Base-by-base conservation (phyloP, 1,140 invertebrate genomes). In the Bursaphelenchus mucronatus region DNA sequence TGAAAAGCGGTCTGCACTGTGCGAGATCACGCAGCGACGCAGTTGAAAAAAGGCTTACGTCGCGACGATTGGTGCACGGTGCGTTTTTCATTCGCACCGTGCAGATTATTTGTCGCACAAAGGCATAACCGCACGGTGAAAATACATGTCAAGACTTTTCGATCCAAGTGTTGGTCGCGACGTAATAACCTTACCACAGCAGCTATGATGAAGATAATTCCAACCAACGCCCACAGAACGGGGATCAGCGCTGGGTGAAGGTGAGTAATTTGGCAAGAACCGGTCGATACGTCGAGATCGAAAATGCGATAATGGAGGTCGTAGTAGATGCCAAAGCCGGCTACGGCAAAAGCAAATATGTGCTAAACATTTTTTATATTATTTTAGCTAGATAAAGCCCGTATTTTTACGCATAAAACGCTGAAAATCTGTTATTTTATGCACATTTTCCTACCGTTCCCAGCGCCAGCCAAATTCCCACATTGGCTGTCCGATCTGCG, bases 211-310 rank as follows among this genome's bases (percentile, higher is more conserved):
- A 59, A 59, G 41, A 59, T 59, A 44, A 59, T 13, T 44, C 19
- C 57, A 7, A 59, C 45, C 44, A 59, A 3, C 13, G 45, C 30
- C 57, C 57, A 59, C 41, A 59, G 41, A 44, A 59, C 11, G 40
- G 57, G 57, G 45, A 59, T 44, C 40, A 59, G 45, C 13, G 19
- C 11, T 6, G 57, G 40, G 45, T 59, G 57, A 3, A 59, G 41
- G 57, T 59, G 57, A 59, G 45, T 59, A 39, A 59, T 44, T 30
- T 59, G 57, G 40, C 57, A 59, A 3, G 44, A 46, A 39, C 41
- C 41, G 57, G 41, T 44, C 3, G 57, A 59, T 39, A 2, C n/a
- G 3, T 39, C 41, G 11, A 59, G 13, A 19, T 44, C 40, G 41
- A 59, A 59, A 13, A 59, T 6, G 5, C 7, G 13, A 39, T 13